These are phyloP conservation scores for Meleagris gallopavo DNA, from an alignment of 2,113 vertebrate species.

Conservation along the genomic window DNA sequence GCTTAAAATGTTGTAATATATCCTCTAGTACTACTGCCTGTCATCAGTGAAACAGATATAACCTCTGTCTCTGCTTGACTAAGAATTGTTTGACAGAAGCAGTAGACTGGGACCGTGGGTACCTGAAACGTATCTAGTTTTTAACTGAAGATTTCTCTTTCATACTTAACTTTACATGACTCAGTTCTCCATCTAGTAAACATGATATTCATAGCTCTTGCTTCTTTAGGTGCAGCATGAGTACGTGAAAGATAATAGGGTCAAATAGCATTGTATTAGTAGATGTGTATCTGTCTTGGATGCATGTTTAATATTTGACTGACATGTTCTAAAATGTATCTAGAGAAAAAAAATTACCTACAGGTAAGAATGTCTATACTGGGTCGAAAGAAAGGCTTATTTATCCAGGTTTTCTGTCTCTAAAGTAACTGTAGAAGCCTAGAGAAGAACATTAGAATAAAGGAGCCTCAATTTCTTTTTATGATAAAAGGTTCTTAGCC, in stretches of 20 bases:
- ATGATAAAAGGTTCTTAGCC: background rate
- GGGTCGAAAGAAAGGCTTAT: background rate
- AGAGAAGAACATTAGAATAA: background rate
- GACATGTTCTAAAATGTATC: background rate
- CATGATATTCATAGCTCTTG: background rate
- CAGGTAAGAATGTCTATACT: background rate
- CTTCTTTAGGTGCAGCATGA: background rate
- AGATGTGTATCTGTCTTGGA: background rate
- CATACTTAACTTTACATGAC: background rate
- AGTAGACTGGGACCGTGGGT: background rate
- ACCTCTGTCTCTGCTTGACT: conserved; percentile 17
- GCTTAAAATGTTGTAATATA: conserved; percentile 7
- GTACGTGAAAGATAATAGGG: background rate
- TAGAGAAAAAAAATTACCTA: background rate
- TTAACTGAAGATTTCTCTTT: background rate
- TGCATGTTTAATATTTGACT: background rate
- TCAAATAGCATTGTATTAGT: background rate
- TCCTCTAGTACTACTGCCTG: background rate
- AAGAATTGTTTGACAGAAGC: background rate
- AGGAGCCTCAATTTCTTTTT: background rate
- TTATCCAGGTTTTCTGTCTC: background rate
- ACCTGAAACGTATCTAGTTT: background rate
- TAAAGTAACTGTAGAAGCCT: background rate
- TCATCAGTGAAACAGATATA: conserved; percentile 11
- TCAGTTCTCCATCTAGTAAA: background rate